These are phyloP conservation scores for Lycorma delicatula DNA, from an alignment of 1,140 invertebrate genomes.

Conservation along the genomic window DNA sequence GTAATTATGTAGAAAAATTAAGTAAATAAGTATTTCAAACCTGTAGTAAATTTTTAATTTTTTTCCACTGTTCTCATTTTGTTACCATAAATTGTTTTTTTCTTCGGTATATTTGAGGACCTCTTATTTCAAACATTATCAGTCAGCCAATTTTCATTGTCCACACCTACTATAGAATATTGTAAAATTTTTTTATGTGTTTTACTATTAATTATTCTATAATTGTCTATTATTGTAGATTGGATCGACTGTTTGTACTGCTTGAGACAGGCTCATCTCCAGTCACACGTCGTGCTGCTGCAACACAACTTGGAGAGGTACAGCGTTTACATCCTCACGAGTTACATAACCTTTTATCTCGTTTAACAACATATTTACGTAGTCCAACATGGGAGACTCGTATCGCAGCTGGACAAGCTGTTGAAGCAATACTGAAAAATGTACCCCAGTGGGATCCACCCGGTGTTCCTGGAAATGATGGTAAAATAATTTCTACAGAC, in stretches of 20 bases:
- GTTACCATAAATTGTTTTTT: too few species aligned
- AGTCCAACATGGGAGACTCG: conserved; percentile 88
- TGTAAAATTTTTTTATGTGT: too few species aligned
- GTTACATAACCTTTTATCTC: conserved; percentile 70
- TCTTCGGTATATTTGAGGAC: too few species aligned
- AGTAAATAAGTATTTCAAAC: too few species aligned
- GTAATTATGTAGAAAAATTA: too few species aligned
- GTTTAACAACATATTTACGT: conserved; percentile 68
- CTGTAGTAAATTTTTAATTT: too few species aligned
- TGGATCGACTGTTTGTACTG: conserved; percentile 89
- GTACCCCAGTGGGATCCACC: conserved; percentile 80
- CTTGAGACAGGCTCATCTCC: conserved; percentile 87
- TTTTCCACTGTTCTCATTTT: too few species aligned
- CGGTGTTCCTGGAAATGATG: not conserved
- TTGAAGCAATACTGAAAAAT: conserved; percentile 84
- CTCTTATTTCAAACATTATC: too few species aligned
- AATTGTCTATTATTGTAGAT: too few species aligned
- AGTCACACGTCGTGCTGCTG: conserved; percentile 85
- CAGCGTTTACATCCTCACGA: conserved; percentile 92
- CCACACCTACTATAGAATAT: too few species aligned
- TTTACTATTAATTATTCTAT: too few species aligned
- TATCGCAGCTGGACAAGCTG: conserved; percentile 85
- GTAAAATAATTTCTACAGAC: not conserved
- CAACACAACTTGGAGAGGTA: conserved; percentile 89
- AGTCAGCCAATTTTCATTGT: too few species aligned